A percentile compares a stretch with the other conserved stretches of the same genome.
Evolutionary conservation across 2,113 vertebrate species (phyloP).

Genomic region (Tiliqua scincoides): DNA sequence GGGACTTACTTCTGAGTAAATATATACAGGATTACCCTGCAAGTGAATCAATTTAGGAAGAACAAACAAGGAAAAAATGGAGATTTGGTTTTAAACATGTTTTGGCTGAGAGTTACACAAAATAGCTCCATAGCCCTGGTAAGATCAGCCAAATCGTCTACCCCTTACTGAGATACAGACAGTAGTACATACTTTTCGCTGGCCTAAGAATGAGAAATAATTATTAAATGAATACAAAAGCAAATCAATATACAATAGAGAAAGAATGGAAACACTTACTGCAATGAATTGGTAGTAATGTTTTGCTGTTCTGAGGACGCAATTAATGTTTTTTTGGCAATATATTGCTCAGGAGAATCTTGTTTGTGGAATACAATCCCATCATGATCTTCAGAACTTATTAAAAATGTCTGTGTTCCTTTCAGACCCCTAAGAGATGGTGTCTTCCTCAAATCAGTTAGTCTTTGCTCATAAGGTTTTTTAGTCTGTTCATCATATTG

Average conservation of each 20-base stretch:
- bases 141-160: background rate
- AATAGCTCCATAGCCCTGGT: background rate
- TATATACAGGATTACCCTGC: no score
- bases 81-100: no score
- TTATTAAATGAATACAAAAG: background rate
- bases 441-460: background rate
- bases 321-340: background rate
- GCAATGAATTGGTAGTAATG: fast-evolving
- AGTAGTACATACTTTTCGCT: background rate
- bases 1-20: no score
- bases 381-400: background rate
- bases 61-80: no score
- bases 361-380: background rate
- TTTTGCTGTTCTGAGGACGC: slow-evolving; percentile 17
- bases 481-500: background rate
- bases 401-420: background rate
- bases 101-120: background rate
- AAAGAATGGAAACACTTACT: slow-evolving; percentile 47
- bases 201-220: background rate
- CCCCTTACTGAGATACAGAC: background rate
- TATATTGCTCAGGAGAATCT: background rate
- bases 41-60: no score
- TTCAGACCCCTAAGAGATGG: background rate
- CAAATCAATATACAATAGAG: background rate
- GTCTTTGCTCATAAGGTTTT: background rate